These are phyloP conservation scores for Dolichallabes microphthalmus DNA, from an alignment of 2,113 vertebrate genomes.

Conservation along the genomic window DNA sequence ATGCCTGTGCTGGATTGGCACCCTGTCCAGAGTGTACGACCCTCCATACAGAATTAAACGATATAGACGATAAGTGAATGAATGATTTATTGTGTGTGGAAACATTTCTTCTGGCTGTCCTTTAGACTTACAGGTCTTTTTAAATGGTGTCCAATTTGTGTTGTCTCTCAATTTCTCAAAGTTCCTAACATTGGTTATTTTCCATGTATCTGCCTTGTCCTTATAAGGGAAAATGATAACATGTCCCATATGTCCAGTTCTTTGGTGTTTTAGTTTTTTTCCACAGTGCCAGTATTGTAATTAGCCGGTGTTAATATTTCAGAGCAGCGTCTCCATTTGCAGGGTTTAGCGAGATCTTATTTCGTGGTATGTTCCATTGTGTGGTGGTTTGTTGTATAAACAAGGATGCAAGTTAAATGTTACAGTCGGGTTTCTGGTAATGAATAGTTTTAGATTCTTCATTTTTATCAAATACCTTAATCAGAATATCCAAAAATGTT, in stretches of 20 bases:
- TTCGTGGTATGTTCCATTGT: constrained; percentile 1
- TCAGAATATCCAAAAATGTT: neutral
- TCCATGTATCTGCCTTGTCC: neutral
- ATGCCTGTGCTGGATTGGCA: no score
- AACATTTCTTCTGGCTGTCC: constrained; percentile 4
- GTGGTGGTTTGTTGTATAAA: constrained; percentile 6
- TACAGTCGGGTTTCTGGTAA: neutral
- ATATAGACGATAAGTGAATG: no score
- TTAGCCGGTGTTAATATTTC: constrained; percentile 67
- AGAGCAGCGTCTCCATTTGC: constrained; percentile 55
- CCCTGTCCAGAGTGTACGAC: no score
- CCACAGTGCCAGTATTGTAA: constrained; percentile 52
- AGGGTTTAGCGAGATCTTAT: constrained; percentile 43
- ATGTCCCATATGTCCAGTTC: constrained; percentile 22
- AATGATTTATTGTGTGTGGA: neutral
- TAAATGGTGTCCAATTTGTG: neutral
- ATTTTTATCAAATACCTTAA: neutral
- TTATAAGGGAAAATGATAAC: neutral
- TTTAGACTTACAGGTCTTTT: neutral
- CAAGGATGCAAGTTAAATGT: neutral
- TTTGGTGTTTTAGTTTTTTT: constrained; percentile 9
- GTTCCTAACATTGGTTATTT: neutral
- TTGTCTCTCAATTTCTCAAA: neutral
- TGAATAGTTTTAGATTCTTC: neutral
- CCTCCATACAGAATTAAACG: no score